Conservation (phyloP, 35 echinoderm and acorn worm species). For the Patiria miniata region DNA sequence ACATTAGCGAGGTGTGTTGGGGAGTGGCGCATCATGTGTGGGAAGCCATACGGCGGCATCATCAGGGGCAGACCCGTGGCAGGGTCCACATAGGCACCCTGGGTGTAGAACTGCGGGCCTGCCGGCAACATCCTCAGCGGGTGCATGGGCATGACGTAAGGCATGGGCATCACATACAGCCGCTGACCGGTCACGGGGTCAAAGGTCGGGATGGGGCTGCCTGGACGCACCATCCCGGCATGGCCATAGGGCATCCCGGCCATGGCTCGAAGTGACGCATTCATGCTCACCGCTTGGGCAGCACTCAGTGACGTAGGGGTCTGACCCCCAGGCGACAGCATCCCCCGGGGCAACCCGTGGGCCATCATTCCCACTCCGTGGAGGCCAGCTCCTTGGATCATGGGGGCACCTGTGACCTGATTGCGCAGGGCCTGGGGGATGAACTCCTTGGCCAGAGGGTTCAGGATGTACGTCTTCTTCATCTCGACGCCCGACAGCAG, state of each 20-base stretch:
- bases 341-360: slow-evolving; percentile 25
- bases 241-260: slow-evolving; percentile 15
- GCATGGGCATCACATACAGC: slow-evolving; percentile 79
- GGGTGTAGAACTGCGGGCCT: background rate
- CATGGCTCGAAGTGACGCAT: slow-evolving; percentile 21
- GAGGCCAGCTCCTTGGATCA: slow-evolving; percentile 55
- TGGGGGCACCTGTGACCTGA: slow-evolving; percentile 82
- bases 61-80: background rate
- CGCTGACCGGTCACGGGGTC: slow-evolving; percentile 83
- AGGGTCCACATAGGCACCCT: slow-evolving; percentile 26
- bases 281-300: slow-evolving; percentile 40
- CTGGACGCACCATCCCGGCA: slow-evolving; percentile 47
- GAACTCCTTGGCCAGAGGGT: slow-evolving; percentile 96
- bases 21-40: slow-evolving; percentile 28
- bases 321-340: slow-evolving; percentile 22
- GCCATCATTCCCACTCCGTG: slow-evolving; percentile 23
- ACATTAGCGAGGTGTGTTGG: background rate
- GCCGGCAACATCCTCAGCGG: background rate
- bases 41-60: slow-evolving; percentile 31
- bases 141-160: slow-evolving; percentile 56
- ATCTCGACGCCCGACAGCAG: slow-evolving; percentile 93
- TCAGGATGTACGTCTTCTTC: slow-evolving; percentile 98
- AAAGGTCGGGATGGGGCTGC: slow-evolving; percentile 70
- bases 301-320: slow-evolving; percentile 45
- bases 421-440: slow-evolving; percentile 72